Evolutionary conservation across 1,140 invertebrate species (phyloP), one percentile per base, ranked within the genome.

Genomic region (Berghia stephanieae): DNA sequence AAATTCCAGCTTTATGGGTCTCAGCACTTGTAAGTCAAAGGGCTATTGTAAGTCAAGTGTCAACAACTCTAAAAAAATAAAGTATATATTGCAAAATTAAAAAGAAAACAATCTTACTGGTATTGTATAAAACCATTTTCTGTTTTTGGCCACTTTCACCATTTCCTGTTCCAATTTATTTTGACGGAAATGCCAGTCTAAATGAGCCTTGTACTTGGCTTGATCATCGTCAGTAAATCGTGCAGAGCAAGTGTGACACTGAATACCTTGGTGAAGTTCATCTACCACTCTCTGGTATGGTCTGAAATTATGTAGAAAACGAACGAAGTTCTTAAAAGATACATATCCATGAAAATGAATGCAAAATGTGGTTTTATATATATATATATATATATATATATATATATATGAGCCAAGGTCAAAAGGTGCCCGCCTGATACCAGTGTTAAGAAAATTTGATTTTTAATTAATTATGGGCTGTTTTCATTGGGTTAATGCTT

Each of bases 171-270:
- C 96, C 57, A 94, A 91, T 13, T 96, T 91, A 89, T 99, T 99
- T 88, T 96, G 95, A 13, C 96, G 90, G 89, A 98, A 98, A 90
- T 99, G 97, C 97, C 97, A 98, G 90, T 99, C 96, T 40, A 98
- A 91, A 90, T 98, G 97, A 86, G 96, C 94, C 79, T 95, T 95
- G 86, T 98, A 93, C 72, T 93, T 93, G 40, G 95, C 94, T 0
- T 95, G 96, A 83, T 95, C 81, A 18, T 96, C 94, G 0, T 95
- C 93, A 16, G 94, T 93, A 88, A 98, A 98, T 52, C 97, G 91
- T 38, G 95, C 93, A 24, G 96, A 96, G 90, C 97, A 99, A 34
- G 96, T 96, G 75, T 95, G 94, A 90, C 97, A 99, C 88, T 98
- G 97, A 90, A 97, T 95, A 6, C 97, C 96, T 73, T 92, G 91